A percentile compares a stretch with the other conserved stretches of the same genome.
phyloP scores from a whole-genome alignment of 2,888 invertebrate genomes.

The Campoplex nolae region DNA sequence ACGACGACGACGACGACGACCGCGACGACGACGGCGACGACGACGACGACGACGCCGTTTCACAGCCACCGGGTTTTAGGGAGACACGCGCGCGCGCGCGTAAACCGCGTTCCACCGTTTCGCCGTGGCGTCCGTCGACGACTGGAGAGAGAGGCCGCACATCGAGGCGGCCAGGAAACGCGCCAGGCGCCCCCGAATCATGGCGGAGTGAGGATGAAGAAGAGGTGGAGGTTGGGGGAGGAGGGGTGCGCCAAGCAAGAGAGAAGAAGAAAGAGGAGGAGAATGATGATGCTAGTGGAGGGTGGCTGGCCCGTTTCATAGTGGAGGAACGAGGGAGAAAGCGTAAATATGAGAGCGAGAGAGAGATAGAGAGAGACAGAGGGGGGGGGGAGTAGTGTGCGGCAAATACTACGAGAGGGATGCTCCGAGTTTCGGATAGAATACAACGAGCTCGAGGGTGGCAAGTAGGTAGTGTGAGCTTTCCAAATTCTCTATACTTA shows the following conservation, averaged over 20 bases:
- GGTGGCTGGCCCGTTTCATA: conserved; percentile 28
- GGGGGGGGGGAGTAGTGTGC: conserved; percentile 3
- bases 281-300: conserved; percentile 23
- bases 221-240: conserved; percentile 20
- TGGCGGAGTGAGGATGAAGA: conserved; percentile 42
- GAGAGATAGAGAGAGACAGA: conserved; percentile 16
- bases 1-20: conserved; percentile 6
- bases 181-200: conserved; percentile 54
- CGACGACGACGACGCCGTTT: conserved; percentile 56
- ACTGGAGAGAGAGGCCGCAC: conserved; percentile 69
- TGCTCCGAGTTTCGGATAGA: conserved; percentile 25
- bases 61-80: conserved; percentile 66
- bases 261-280: background rate
- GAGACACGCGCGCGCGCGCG: conserved; percentile 69
- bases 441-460: conserved; percentile 20
- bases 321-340: conserved; percentile 23
- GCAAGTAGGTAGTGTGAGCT: background rate
- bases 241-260: background rate
- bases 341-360: conserved; percentile 14
- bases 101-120: conserved; percentile 65
- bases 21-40: conserved; percentile 41
- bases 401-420: conserved; percentile 27
- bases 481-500: background rate
- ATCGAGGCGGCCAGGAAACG: conserved; percentile 62
- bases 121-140: conserved; percentile 71